Conservation (phyloP, 2,888 invertebrate genomes). For the Hydraecia micacea region DNA sequence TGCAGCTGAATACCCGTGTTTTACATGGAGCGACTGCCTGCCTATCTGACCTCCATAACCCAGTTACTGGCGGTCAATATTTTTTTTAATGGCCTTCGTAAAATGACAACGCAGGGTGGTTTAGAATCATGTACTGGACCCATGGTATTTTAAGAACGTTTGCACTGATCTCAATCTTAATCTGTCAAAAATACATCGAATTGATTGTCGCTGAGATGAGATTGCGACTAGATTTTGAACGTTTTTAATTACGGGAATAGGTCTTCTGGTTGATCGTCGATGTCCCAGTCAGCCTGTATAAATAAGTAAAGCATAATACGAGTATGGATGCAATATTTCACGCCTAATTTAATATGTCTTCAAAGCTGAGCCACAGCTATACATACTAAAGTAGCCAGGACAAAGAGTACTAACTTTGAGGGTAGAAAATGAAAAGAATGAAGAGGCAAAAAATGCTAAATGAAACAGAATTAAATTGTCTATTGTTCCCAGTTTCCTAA, state of each 20-base stretch:
- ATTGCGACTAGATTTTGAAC: neutral
- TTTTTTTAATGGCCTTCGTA: too few species aligned
- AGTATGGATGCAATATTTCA: neutral
- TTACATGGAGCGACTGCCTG: too few species aligned
- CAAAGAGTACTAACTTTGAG: constrained; percentile 40
- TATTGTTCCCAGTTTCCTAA: constrained; percentile 37
- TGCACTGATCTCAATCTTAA: too few species aligned
- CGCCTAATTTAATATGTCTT: constrained; percentile 1
- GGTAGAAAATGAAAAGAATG: constrained; percentile 32
- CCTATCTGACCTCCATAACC: too few species aligned
- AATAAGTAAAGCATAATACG: neutral
- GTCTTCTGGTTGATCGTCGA: neutral
- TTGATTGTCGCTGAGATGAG: too few species aligned
- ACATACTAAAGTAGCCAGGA: constrained; percentile 9
- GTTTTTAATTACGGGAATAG: neutral
- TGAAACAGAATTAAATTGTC: constrained; percentile 33
- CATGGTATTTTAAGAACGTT: too few species aligned
- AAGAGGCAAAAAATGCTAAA: constrained; percentile 36
- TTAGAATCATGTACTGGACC: too few species aligned
- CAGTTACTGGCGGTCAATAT: too few species aligned
- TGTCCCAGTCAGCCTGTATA: neutral
- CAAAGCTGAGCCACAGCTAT: neutral
- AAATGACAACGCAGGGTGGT: accelerated
- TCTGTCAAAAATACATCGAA: too few species aligned
- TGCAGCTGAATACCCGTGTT: too few species aligned